Conservation (phyloP, 1,140 invertebrate species). For the Lepeophtheirus salmonis region DNA sequence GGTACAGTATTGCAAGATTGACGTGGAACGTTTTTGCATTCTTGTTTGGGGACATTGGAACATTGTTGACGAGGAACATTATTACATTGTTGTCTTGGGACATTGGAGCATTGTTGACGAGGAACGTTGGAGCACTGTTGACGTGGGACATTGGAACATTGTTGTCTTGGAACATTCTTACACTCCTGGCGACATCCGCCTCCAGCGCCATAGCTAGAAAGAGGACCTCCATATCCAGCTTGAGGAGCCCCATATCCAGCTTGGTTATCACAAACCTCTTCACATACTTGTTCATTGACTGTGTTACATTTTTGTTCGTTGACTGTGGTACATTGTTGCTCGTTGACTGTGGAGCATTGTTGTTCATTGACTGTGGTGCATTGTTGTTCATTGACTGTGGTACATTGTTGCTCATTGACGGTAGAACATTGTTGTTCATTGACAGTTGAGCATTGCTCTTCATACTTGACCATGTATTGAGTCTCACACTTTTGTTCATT, state of each 20-base stretch:
- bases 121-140: no score
- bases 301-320: no score
- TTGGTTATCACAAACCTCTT: neutral
- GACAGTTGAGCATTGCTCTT: conserved; percentile 6
- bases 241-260: conserved; percentile 2
- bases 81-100: conserved; percentile 7
- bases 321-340: no score
- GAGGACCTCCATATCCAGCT: conserved; percentile 12
- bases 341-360: no score
- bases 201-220: neutral
- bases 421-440: conserved; percentile 1
- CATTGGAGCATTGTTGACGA: no score
- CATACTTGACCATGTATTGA: conserved; percentile 16
- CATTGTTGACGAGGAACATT: no score
- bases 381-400: no score
- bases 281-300: conserved; percentile 8
- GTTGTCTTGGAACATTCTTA: conserved; percentile 8
- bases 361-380: no score
- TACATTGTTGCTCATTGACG: no score
- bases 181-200: conserved; percentile 7
- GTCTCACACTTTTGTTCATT: conserved; percentile 16
- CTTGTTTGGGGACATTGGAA: no score
- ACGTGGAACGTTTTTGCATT: conserved; percentile 5
- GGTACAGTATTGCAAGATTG: conserved; percentile 6
- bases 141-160: no score